Percentiles rank a stretch among this genome's conserved stretches.
These are phyloP conservation scores for Urophycis tenuis DNA, from an alignment of 2,797 vertebrate species.

Conservation along the genomic window DNA sequence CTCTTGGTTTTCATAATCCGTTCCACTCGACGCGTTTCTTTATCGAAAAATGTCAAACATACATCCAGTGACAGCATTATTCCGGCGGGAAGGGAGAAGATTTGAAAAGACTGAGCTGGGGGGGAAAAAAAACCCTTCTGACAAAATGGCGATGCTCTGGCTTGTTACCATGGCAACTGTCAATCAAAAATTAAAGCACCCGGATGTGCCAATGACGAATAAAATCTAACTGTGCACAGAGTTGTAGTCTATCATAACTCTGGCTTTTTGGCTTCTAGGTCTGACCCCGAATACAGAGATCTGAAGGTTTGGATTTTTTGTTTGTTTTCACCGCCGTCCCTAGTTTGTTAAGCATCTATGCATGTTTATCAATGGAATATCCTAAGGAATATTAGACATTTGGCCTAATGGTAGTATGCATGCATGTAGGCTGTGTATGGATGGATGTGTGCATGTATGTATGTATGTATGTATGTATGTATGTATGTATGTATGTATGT, in stretches of 20 bases:
- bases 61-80: constrained; percentile 71
- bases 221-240: constrained; percentile 52
- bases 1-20: constrained; percentile 58
- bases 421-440: not conserved
- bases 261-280: not conserved
- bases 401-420: not conserved
- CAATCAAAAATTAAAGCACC: constrained; percentile 69
- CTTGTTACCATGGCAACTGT: constrained; percentile 79
- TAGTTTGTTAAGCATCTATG: not conserved
- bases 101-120: constrained; percentile 73
- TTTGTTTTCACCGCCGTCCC: not conserved
- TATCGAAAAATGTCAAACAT: constrained; percentile 65
- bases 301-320: not conserved
- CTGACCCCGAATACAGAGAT: not conserved
- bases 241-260: not conserved
- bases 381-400: not conserved
- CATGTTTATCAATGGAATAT: not conserved
- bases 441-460: not conserved
- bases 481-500: constrained; percentile 1
- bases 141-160: constrained; percentile 82
- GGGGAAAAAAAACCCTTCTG: constrained; percentile 68
- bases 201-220: constrained; percentile 76
- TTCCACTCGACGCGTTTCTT: constrained; percentile 59
- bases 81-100: constrained; percentile 79
- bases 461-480: not conserved